These are phyloP conservation scores for Thryonomys swinderianus DNA, from an alignment of 2,113 vertebrate species.

Conservation along the genomic window DNA sequence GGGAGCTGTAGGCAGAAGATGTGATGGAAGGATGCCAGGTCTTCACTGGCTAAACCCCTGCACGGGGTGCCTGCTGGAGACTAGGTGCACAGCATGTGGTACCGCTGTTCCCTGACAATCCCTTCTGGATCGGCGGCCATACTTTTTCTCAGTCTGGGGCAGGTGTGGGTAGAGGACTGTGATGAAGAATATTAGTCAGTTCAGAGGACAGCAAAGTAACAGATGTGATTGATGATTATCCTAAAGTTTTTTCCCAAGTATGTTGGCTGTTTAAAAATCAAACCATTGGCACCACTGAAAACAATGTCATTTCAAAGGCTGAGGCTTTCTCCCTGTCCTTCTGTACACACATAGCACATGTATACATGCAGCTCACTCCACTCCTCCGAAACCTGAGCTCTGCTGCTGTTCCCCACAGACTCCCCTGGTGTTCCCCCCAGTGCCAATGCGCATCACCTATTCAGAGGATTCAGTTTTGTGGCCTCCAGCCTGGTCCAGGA, in stretches of 20 bases:
- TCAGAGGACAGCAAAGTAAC: background rate
- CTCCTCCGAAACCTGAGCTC: background rate
- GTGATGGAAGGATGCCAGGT: too few relatives aligned
- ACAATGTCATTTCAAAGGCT: accelerated
- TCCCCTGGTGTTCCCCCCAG: slow-evolving; percentile 97
- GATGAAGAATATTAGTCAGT: too few relatives aligned
- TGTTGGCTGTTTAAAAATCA: background rate
- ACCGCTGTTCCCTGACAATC: background rate
- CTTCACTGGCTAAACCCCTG: background rate
- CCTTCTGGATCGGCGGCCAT: too few relatives aligned
- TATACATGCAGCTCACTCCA: background rate
- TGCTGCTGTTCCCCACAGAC: slow-evolving; percentile 85
- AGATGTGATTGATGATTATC: background rate
- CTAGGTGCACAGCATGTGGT: accelerated
- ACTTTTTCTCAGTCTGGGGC: background rate
- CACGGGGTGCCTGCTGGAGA: background rate
- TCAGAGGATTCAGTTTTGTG: slow-evolving; percentile 97
- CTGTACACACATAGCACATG: background rate
- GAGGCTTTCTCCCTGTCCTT: accelerated
- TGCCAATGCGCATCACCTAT: slow-evolving; percentile 95
- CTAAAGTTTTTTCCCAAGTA: background rate
- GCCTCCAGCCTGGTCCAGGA: slow-evolving; percentile 94
- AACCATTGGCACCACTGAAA: background rate
- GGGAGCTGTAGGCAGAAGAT: background rate
- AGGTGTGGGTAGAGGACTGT: background rate